Evolutionary conservation across 2,888 invertebrate genomes (phyloP), one percentile per base, ranked within the genome.

Genomic region (Odontocolon sp.): DNA sequence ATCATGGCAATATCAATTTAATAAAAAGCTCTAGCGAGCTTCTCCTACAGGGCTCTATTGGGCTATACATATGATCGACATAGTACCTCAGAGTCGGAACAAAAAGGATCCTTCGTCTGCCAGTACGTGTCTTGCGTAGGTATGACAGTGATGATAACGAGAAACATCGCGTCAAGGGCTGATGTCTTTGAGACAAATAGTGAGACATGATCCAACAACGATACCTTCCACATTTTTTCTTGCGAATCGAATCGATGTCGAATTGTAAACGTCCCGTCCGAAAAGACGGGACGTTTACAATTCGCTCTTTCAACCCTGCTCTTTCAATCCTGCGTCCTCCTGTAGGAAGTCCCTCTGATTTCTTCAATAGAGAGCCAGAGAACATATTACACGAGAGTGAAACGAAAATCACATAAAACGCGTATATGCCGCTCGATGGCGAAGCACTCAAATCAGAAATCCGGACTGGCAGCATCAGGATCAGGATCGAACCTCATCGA

Each of bases 361-460:
- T 64, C 64, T 11, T 14, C 33, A 50, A 64, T 38, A 21, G 56
- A 21, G n/a, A 5, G 38, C 14, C 28, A 8, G 50, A 9, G 9
- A n/a, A 23, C 11, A 16, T 31, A 16, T 21, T 14, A 36, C 1
- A 8, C 14, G 33, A 16, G 18, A 21, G 3, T n/a, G 50, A 50
- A 21, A 26, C 4, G 36, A 11, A 33, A 52, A 42, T 23, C 42
- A 6, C 64, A 50, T 64, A 64, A 64, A 64, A 18, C 33, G 23
- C 23, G 57, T 6, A 52, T 59, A 83, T 83, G 82, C 71, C 80
- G 56, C 50, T 57, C 80, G 80, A 83, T 82, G 82, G 82, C 80
- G 72, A 59, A 81, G 82, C 85, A 87, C 85, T 86, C 84, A 86
- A 87, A 87, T 86, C 85, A 85, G 82, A 84, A 81, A 80, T 79